These are phyloP conservation scores for Drosophila merina DNA, from an alignment of 2,888 invertebrate species.

Conservation along the genomic window DNA sequence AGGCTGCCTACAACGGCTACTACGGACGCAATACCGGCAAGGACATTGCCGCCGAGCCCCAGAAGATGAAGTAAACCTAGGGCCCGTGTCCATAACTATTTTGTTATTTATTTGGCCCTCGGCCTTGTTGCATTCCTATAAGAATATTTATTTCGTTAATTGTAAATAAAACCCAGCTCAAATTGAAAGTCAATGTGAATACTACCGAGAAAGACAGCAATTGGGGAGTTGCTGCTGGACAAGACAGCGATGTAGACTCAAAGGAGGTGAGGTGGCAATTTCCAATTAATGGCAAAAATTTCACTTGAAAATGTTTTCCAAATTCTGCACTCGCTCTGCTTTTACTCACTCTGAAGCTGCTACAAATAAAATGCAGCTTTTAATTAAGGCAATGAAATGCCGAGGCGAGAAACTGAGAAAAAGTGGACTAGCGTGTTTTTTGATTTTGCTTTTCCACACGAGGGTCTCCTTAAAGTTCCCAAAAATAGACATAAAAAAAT, in stretches of 20 bases:
- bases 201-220: conserved; percentile 3
- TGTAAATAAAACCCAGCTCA: conserved; percentile 67
- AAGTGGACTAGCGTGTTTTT: conserved; percentile 69
- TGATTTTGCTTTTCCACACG: conserved; percentile 58
- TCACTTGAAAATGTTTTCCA: conserved; percentile 59
- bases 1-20: conserved; percentile 91
- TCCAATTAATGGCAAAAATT: conserved; percentile 62
- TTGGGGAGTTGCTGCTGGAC: neutral
- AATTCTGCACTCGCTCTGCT: conserved; percentile 55
- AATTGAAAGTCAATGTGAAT: conserved; percentile 37
- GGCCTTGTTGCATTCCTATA: conserved; percentile 68
- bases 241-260: neutral
- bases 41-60: conserved; percentile 77
- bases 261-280: neutral
- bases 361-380: conserved; percentile 70
- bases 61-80: conserved; percentile 56
- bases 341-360: conserved; percentile 56
- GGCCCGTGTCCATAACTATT: conserved; percentile 5
- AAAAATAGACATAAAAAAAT: conserved; percentile 1
- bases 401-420: conserved; percentile 73
- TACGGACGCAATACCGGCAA: conserved; percentile 86
- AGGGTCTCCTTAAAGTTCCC: conserved; percentile 41
- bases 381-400: conserved; percentile 75
- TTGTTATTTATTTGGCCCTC: conserved; percentile 63
- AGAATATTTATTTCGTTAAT: conserved; percentile 67